Evolutionary conservation across 2,888 invertebrate genomes (phyloP), one percentile per base, ranked within the genome.

Genomic region (Tiliacea citrago): DNA sequence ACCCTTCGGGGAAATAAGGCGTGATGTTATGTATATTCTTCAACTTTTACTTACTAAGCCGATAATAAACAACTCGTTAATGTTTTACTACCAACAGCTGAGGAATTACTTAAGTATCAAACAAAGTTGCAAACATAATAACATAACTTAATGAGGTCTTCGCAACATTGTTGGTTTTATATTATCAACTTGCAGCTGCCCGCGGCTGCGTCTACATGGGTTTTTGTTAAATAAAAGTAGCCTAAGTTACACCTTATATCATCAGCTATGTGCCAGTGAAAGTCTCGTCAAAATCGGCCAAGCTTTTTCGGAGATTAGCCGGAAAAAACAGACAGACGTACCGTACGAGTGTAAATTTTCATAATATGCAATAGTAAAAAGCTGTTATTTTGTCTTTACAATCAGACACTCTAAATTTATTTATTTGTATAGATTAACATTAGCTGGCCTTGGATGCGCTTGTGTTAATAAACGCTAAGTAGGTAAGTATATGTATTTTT

Each of bases 101-200:
- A 55, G 29, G 13, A 51, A 68, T 42, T 68, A 55, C 62, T 45
- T 57, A 74, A 61, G 29, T 62, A 67, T 62, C 29, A 13, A 12
- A 79, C 68, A 73, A 79, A 79, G 68, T 79, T 68, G 78, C 42
- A 53, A 65, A 58, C 47, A 6, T 7, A 73, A 73, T 68, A 73
- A 61, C 51, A 60, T 73, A 73, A 73, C 60, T 74, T 79, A 39
- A 74, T 57, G 74, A 66, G 66, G 35, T 51, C 45, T 47, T 21
- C 53, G 49, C 35, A 62, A 79, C 49, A 67, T n/a, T 60, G 68
- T 75, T 63, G 53, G 29, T 65, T 80, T 67, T 63, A 42, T 24
- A 45, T 60, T 29, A 45, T 49, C 13, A 7, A 45, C 29, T 29
- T 2, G 29, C 29, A 2, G 29, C 29, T 29, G 29, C 29, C 29